Percentiles rank a stretch among this genome's conserved stretches.
These are phyloP conservation scores for Beroe forskalii DNA, from an alignment of 37 sponge, comb jelly and placozoan genomes.

Conservation along the genomic window DNA sequence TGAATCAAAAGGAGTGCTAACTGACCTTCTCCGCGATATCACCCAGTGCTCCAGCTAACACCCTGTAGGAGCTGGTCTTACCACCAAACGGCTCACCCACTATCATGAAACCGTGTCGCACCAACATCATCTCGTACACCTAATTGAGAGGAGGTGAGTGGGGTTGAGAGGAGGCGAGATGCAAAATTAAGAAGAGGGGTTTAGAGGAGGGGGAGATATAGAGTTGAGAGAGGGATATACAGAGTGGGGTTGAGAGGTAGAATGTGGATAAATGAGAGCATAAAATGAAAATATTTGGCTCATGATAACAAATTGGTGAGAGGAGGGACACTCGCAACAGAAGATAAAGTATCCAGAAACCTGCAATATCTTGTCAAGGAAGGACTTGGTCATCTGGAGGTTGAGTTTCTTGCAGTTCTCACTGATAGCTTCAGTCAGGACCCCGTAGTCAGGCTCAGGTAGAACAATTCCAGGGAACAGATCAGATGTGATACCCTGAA, in stretches of 20 bases:
- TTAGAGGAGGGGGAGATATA: neutral
- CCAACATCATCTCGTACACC: conserved; percentile 99
- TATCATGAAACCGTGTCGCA: conserved; percentile 98
- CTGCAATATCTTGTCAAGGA: conserved; percentile 81
- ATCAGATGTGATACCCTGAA: conserved; percentile 92
- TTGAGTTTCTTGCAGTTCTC: conserved; percentile 85
- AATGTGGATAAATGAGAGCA: too few species aligned
- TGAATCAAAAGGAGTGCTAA: too few species aligned
- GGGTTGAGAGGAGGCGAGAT: too few species aligned
- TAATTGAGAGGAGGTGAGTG: too few species aligned
- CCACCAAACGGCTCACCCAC: conserved; percentile 99
- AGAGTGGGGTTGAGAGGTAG: too few species aligned
- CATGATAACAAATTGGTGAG: too few species aligned
- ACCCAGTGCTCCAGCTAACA: conserved; percentile 86
- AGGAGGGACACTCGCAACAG: too few species aligned
- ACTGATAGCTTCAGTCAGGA: conserved; percentile 76
- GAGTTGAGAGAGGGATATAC: too few species aligned
- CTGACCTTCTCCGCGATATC: conserved; percentile 89
- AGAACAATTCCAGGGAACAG: conserved; percentile 93
- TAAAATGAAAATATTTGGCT: too few species aligned
- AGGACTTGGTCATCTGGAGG: conserved; percentile 85
- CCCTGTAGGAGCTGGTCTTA: conserved; percentile 93
- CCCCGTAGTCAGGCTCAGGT: conserved; percentile 92
- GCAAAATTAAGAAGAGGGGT: neutral
- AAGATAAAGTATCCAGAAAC: too few species aligned